These are phyloP conservation scores for Acyrthosiphon pisum DNA, from an alignment of 1,140 invertebrate genomes.

Conservation along the genomic window DNA sequence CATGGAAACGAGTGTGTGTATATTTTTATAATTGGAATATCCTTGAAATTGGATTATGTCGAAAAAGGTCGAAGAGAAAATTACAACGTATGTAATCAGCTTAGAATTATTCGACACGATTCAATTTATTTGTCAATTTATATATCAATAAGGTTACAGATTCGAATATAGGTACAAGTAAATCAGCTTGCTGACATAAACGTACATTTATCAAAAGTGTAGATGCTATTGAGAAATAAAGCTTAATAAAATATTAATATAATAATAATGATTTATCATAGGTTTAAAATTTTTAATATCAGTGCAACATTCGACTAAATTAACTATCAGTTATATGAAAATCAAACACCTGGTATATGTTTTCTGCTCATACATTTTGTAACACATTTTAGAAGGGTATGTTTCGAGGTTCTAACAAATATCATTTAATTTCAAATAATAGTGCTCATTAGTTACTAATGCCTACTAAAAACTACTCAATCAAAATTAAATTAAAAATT, in stretches of 20 bases:
- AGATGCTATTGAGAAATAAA: not conserved
- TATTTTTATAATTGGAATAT: slow-evolving; percentile 21
- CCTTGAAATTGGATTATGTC: not conserved
- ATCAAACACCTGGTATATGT: not conserved
- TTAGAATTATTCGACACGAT: slow-evolving; percentile 35
- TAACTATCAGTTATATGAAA: not conserved
- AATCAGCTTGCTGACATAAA: not conserved
- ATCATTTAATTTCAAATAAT: not conserved
- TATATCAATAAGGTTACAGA: slow-evolving; percentile 35
- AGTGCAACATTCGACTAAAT: not conserved
- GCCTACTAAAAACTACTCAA: no score
- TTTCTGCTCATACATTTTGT: not conserved
- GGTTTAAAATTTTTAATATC: not conserved
- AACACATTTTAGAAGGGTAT: not conserved
- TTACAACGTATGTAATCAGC: slow-evolving; percentile 42
- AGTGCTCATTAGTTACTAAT: no score
- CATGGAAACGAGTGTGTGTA: not conserved
- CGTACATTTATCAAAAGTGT: not conserved
- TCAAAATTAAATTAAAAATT: no score
- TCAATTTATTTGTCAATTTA: slow-evolving; percentile 49
- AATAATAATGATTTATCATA: not conserved
- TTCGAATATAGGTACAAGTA: not conserved
- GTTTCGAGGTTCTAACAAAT: not conserved
- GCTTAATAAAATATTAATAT: not conserved
- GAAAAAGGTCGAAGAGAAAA: slow-evolving; percentile 33